Evolutionary conservation across 2,797 vertebrate genomes (phyloP), one percentile per base, ranked within the genome.

Genomic region (Holocentrus rufus): DNA sequence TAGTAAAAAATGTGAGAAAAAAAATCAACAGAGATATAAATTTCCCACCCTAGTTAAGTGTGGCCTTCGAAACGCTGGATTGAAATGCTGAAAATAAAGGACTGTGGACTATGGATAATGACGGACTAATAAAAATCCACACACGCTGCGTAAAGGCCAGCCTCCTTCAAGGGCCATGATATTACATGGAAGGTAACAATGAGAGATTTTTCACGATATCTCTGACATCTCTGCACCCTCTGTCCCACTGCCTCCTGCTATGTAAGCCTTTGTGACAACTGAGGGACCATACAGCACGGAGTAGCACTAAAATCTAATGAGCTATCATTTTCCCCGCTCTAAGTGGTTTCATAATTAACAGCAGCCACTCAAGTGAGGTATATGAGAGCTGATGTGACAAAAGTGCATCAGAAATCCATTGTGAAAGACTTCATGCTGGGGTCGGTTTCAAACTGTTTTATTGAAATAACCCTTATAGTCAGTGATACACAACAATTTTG

Each of bases 321-420:
- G 85, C 86, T 90, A 85, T 91, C 85, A 84, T 86, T 89, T 89
- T 83, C 75, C 77, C 69, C 30, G 69, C 90, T 89, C 84, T 83
- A 81, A 90, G 83, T 80, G 88, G 85, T 87, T 90, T 88, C 76
- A 87, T 90, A 91, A 92, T 91, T 91, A 91, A 91, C 80, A 89
- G 81, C 73, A 83, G 76, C 84, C 81, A 87, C 80, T 91, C 86
- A 82, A 84, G 90, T 91, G 88, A 89, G 77, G 75, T 82, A 83
- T 85, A 84, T 52, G 76, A 78, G 73, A 82, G 84, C 78, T 89
- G 87, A 87, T 85, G 77, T 85, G 79, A 83, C 79, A 78, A 34
- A 59, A 72, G 52, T 61, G 62, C 54, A 49, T 69, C 20, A 63
- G 64, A 81, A 89, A 88, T 84, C 79, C 66, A 76, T 72, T 54